Evolutionary conservation across 2,797 vertebrate species (phyloP).

Genomic region (Phataginus tetradactyla): DNA sequence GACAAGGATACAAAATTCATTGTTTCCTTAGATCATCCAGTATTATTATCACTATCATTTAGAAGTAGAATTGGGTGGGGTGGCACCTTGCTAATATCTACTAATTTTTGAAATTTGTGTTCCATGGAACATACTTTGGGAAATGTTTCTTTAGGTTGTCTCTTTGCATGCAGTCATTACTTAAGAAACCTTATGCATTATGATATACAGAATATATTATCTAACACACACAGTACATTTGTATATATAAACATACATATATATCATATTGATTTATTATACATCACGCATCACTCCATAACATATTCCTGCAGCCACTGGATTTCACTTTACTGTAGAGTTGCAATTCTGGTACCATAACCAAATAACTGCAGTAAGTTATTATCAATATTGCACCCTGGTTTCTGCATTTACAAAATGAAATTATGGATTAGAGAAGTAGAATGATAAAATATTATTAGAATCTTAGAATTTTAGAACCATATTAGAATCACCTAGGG

Average conservation of each 20-base stretch:
- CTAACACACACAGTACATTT: not conserved
- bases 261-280: not conserved
- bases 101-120: not conserved
- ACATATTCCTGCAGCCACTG: not conserved
- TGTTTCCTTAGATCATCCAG: not conserved
- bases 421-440: not conserved
- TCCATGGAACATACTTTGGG: not conserved
- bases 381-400: not conserved
- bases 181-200: not conserved
- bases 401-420: not conserved
- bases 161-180: not conserved
- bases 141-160: not conserved
- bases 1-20: not conserved
- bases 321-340: not conserved
- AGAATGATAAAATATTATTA: not conserved
- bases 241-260: not conserved
- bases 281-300: not conserved
- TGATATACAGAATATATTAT: not conserved
- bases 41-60: not conserved
- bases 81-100: not conserved
- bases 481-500: not conserved
- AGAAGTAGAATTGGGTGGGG: not conserved
- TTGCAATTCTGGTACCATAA: not conserved
- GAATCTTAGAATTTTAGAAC: not conserved
- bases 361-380: not conserved